These are phyloP conservation scores for Drosophila testacea DNA, from an alignment of 2,888 invertebrate genomes.

Conservation along the genomic window DNA sequence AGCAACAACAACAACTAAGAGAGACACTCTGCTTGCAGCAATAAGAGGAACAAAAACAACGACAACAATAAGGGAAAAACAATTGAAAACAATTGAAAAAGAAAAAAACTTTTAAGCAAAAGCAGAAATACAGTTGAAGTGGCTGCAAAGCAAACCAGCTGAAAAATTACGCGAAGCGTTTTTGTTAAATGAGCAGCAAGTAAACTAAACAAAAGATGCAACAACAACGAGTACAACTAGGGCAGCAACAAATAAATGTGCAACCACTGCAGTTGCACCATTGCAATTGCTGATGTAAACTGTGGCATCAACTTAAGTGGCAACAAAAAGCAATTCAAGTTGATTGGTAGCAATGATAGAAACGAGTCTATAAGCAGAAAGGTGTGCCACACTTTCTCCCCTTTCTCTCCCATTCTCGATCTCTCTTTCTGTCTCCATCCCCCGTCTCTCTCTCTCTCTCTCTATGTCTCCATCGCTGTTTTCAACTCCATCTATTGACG, in stretches of 20 bases:
- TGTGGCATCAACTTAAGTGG: conserved; percentile 45
- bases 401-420: neutral
- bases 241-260: conserved; percentile 18
- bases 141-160: conserved; percentile 50
- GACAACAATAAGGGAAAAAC: conserved; percentile 38
- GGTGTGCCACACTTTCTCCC: conserved; percentile 8
- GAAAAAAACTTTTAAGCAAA: conserved; percentile 9
- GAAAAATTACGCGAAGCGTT: conserved; percentile 61
- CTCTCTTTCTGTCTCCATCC: neutral
- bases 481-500: neutral
- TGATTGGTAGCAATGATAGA: conserved; percentile 64
- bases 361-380: conserved; percentile 18
- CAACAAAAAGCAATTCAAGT: conserved; percentile 59
- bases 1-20: conserved; percentile 41
- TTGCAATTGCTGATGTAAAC: conserved; percentile 12
- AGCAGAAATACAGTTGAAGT: conserved; percentile 9
- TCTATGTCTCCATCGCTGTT: neutral
- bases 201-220: conserved; percentile 17
- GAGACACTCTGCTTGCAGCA: too few relatives aligned
- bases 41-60: neutral
- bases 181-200: conserved; percentile 63
- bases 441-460: neutral
- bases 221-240: conserved; percentile 12
- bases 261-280: conserved; percentile 13
- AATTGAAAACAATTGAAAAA: conserved; percentile 41